Conservation (phyloP, 2,888 invertebrate genomes). For the Sminthurides aquaticus region DNA sequence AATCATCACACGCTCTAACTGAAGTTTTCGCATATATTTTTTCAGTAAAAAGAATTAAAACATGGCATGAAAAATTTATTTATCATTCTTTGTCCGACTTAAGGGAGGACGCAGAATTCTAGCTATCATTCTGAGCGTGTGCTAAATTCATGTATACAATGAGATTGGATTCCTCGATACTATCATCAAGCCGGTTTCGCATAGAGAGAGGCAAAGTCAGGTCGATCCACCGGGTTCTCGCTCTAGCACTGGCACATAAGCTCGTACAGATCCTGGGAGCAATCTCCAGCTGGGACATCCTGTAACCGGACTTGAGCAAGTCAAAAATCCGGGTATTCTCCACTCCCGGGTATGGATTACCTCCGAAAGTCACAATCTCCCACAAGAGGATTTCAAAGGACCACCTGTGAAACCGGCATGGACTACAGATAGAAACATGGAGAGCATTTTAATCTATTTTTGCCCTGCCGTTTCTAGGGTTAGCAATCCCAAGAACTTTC, state of each 20-base stretch:
- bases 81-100: too few relatives aligned
- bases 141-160: slow-evolving; percentile 32
- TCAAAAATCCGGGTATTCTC: slow-evolving; percentile 32
- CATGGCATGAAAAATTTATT: too few relatives aligned
- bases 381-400: slow-evolving; percentile 33
- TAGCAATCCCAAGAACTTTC: too few relatives aligned
- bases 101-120: background rate
- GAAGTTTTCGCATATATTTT: too few relatives aligned
- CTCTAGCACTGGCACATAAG: slow-evolving; percentile 39
- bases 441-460: too few relatives aligned
- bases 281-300: slow-evolving; percentile 36
- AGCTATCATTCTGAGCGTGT: background rate
- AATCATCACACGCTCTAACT: too few relatives aligned
- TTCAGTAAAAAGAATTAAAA: too few relatives aligned
- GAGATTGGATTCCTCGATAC: slow-evolving; percentile 31
- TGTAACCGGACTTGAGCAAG: slow-evolving; percentile 33
- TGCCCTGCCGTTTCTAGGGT: too few relatives aligned
- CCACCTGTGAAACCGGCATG: slow-evolving; percentile 21
- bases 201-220: slow-evolving; percentile 29
- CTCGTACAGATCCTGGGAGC: slow-evolving; percentile 30
- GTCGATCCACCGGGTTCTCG: slow-evolving; percentile 28
- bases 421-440: background rate
- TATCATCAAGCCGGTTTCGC: slow-evolving; percentile 28
- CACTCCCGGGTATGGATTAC: slow-evolving; percentile 29
- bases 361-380: slow-evolving; percentile 41